Evolutionary conservation across 2,113 vertebrate genomes (phyloP).

Genomic region (Stictonetta naevosa): DNA sequence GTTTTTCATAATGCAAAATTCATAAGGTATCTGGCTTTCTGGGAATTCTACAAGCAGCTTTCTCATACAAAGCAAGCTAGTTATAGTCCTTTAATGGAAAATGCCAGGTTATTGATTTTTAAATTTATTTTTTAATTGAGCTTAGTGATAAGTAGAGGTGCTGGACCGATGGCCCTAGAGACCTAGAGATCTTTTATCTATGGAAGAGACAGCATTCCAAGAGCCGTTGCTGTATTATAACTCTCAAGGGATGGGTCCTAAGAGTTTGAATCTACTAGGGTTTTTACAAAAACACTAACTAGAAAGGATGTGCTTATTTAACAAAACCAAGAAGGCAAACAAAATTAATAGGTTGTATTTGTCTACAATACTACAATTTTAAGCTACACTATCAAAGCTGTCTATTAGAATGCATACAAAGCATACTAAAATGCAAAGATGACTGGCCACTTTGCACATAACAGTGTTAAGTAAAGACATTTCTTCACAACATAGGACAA

Average conservation of each 20-base stretch:
- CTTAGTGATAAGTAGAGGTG: slow-evolving; percentile 32
- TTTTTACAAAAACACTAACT: not conserved
- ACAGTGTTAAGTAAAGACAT: slow-evolving; percentile 10
- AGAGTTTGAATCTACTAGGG: not conserved
- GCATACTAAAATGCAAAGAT: not conserved
- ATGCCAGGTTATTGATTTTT: slow-evolving; percentile 32
- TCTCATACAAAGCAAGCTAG: not conserved
- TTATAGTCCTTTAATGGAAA: not conserved
- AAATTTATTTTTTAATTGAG: slow-evolving; percentile 31
- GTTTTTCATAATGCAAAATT: not conserved
- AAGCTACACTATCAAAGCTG: not conserved
- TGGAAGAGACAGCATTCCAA: not conserved
- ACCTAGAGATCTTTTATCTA: not conserved
- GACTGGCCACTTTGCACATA: not conserved
- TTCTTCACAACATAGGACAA: slow-evolving; percentile 32
- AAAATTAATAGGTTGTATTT: not conserved
- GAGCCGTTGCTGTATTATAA: not conserved
- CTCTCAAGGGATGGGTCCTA: not conserved
- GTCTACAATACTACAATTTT: not conserved
- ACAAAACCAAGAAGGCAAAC: not conserved
- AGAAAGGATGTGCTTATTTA: not conserved
- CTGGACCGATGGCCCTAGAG: not conserved
- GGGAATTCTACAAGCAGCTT: not conserved
- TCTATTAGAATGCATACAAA: not conserved
- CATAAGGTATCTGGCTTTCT: not conserved